Evolutionary conservation across 2,797 vertebrate genomes (phyloP).

Genomic region (Gallinago nigripennis): DNA sequence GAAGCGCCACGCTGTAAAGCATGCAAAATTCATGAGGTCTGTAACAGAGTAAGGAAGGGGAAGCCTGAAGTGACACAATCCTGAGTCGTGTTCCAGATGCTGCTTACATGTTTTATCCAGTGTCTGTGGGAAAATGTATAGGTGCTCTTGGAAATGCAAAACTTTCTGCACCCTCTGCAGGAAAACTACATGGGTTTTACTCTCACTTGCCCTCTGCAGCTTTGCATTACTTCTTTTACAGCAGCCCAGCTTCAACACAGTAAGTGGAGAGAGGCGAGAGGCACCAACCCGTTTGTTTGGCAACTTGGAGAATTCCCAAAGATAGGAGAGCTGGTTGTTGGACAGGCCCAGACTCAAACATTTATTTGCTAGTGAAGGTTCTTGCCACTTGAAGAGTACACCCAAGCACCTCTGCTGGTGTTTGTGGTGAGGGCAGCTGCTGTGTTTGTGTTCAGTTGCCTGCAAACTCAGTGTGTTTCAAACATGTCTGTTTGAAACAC

Average conservation of each 20-base stretch:
- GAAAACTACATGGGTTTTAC: background rate
- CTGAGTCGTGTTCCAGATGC: background rate
- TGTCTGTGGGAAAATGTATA: background rate
- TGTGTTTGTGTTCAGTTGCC: background rate
- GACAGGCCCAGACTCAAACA: background rate
- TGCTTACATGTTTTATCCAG: background rate
- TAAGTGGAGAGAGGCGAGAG: background rate
- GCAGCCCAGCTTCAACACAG: background rate
- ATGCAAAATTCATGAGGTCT: background rate
- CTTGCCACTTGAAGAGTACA: background rate
- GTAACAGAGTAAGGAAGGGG: background rate
- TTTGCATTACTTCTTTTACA: background rate
- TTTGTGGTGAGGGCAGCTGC: background rate
- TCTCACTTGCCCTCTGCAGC: background rate
- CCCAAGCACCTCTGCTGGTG: background rate
- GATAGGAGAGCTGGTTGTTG: rapidly evolving
- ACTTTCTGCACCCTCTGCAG: background rate
- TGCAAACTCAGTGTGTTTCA: background rate
- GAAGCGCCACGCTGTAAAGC: background rate
- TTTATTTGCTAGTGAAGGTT: background rate
- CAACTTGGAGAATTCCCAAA: background rate
- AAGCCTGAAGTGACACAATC: background rate
- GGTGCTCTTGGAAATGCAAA: background rate
- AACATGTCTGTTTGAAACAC: background rate
- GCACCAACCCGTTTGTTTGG: background rate